Percentiles rank a stretch among this genome's conserved stretches.
Conservation (phyloP, 2,113 vertebrate species). For the Oplegnathus fasciatus region DNA sequence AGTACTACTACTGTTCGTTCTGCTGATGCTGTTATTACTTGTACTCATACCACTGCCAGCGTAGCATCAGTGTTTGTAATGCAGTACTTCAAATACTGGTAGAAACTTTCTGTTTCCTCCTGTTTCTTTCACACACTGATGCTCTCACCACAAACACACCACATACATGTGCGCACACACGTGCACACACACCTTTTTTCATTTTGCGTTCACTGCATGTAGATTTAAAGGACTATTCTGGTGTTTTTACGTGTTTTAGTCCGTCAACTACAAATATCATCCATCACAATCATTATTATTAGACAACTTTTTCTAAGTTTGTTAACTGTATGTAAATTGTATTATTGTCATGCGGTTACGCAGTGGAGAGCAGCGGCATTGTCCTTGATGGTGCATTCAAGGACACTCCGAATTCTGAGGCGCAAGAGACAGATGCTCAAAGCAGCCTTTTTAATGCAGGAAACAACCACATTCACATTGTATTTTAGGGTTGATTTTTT, state of each 20-base stretch:
- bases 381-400: conserved; percentile 31
- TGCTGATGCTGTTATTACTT: not conserved
- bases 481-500: too few relatives aligned
- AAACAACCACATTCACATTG: not conserved
- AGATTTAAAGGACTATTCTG: not conserved
- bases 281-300: not conserved
- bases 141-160: conserved; percentile 56
- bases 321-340: too few relatives aligned
- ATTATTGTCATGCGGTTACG: not conserved
- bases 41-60: not conserved
- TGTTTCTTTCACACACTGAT: conserved; percentile 2
- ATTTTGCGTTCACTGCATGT: not conserved
- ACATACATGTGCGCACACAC: not conserved
- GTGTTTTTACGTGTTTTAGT: not conserved
- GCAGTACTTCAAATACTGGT: not conserved
- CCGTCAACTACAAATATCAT: not conserved
- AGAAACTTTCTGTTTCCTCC: conserved; percentile 33
- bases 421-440: not conserved
- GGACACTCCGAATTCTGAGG: not conserved
- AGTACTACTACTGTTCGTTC: not conserved
- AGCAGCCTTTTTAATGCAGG: not conserved
- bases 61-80: not conserved
- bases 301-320: not conserved
- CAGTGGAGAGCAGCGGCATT: not conserved
- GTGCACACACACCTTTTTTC: not conserved